Conservation (phyloP, 2,113 vertebrate species). For the Brienomyrus brachyistius region DNA sequence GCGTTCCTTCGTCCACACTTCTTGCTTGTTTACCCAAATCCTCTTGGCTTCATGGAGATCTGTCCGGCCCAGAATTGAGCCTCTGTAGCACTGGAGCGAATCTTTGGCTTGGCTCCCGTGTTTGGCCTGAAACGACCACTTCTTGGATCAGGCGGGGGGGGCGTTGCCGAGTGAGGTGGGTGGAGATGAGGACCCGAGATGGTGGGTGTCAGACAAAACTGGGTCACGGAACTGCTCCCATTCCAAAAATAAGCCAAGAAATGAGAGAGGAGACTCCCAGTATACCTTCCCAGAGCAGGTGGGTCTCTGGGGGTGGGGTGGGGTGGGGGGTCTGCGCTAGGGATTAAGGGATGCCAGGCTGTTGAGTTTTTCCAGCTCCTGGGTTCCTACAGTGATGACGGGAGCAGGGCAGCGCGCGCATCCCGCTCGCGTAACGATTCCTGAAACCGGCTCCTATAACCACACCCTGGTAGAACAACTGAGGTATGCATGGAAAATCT, state of each 20-base stretch:
- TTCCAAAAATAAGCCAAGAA: constrained; percentile 10
- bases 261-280: neutral
- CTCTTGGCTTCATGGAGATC: neutral
- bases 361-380: neutral
- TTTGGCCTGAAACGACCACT: neutral
- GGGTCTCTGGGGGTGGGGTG: neutral
- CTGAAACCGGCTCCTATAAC: neutral
- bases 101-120: neutral
- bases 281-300: neutral
- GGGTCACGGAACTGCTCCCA: neutral
- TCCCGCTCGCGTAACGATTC: neutral
- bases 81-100: neutral
- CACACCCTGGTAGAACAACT: neutral
- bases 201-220: neutral
- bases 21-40: neutral
- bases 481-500: neutral
- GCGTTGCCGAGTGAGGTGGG: neutral
- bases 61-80: neutral
- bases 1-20: neutral
- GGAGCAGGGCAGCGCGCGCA: neutral
- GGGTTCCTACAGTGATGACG: neutral
- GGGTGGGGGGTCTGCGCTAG: neutral
- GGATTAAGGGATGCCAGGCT: neutral
- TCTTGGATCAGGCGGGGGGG: neutral
- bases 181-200: neutral